Evolutionary conservation across 2,797 vertebrate species (phyloP), one percentile per base, ranked within the genome.

Genomic region (Siniperca scherzeri): DNA sequence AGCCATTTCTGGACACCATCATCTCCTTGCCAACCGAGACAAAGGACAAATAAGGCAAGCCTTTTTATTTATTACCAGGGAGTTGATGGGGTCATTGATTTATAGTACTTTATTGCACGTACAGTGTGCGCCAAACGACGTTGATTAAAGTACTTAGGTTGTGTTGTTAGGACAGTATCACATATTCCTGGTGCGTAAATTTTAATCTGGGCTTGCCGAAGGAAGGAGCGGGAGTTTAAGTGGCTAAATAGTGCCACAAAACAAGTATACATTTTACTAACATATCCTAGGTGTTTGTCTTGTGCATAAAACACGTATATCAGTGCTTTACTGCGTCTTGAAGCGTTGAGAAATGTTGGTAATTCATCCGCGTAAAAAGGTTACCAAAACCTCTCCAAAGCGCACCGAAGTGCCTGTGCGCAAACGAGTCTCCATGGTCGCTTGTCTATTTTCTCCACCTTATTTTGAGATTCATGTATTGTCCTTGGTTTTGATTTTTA

Each of bases 1-100:
- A 88, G 80, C 69, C 92, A 91, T 90, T 92, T 88, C 92, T 94
- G 94, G 94, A 96, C 93, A 94, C 94, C 95, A 91, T 50, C 72
- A 82, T 95, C 94, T 94, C 95, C 95, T 94, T 96, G 95, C 94
- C 95, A 94, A 96, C 95, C 84, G 79, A 85, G 81, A 88, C 87
- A 93, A 93, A 94, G 77, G 85, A 91, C 80, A 88, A 90, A 92
- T 85, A 87, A 87, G 78, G 77, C 74, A 22, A 60, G 71, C 76
- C n/a, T 82, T 91, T 92, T 88, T 92, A 88, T 93, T 90, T 93
- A 93, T 94, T 85, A 91, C 81, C 56, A 40, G 22, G 78, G 66
- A 83, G 84, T 40, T 84, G 70, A 84, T 65, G 80, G 72, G 69
- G 53, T 80, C 85, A 87, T 93, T 86, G 80, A 91, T 91, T 93